phyloP scores from a whole-genome alignment of 53 echinoderm and acorn worm genomes.

The Mesocentrotus franciscanus region DNA sequence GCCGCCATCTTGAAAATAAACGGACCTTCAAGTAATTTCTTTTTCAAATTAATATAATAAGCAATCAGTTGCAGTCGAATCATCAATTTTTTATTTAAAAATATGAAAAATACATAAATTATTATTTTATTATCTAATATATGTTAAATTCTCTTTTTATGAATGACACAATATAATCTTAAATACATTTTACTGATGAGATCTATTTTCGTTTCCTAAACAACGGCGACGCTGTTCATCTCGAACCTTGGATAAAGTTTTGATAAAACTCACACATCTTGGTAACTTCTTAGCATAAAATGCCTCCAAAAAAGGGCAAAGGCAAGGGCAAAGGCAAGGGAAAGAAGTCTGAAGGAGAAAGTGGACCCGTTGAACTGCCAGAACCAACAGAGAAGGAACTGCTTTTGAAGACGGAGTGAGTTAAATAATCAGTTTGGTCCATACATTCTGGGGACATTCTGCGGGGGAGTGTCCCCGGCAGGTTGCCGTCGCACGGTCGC shows the following conservation, averaged over 20 bases:
- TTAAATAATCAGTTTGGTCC: neutral
- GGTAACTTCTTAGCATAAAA: neutral
- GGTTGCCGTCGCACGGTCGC: no score
- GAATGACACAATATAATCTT: neutral
- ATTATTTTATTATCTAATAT: neutral
- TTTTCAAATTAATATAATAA: neutral
- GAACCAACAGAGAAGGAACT: slow-evolving; percentile 97
- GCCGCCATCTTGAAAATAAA: slow-evolving; percentile 86
- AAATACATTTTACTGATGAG: neutral
- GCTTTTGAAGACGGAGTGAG: slow-evolving; percentile 90
- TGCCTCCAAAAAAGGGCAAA: slow-evolving; percentile 97
- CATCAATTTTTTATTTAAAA: no score
- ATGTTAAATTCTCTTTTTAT: neutral
- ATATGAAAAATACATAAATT: neutral
- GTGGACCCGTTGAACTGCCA: slow-evolving; percentile 79
- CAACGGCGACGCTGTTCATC: neutral
- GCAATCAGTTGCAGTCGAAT: neutral
- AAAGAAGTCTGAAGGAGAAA: slow-evolving; percentile 77
- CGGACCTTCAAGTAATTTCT: neutral
- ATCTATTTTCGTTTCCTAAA: slow-evolving; percentile 8
- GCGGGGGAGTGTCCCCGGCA: no score
- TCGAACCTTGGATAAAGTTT: neutral
- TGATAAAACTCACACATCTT: neutral
- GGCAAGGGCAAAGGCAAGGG: slow-evolving; percentile 83
- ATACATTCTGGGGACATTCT: no score